Percentiles rank a stretch among this genome's conserved stretches.
Conservation (phyloP, 2,113 vertebrate genomes). For the Setophaga coronata region DNA sequence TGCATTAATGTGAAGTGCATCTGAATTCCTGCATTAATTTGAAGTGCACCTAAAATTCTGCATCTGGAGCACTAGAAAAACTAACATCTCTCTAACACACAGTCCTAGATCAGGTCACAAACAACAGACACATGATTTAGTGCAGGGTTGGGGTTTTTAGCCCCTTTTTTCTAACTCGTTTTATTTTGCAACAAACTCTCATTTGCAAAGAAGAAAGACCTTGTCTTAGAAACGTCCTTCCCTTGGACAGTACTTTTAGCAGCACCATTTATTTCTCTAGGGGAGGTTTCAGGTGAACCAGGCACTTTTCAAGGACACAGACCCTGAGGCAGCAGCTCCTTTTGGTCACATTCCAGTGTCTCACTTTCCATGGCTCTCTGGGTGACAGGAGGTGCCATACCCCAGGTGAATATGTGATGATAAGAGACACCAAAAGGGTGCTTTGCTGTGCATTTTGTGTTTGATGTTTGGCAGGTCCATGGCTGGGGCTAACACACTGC, state of each 20-base stretch:
- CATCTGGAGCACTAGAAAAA: not conserved
- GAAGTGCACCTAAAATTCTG: not conserved
- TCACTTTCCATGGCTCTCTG: not conserved
- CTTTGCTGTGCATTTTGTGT: not conserved
- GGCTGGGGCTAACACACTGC: not conserved
- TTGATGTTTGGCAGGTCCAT: not conserved
- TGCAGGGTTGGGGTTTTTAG: fast-evolving
- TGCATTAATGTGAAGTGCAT: not conserved
- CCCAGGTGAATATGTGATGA: not conserved
- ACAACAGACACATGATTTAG: not conserved
- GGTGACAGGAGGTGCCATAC: not conserved
- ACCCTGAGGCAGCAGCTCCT: not conserved
- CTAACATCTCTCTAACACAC: not conserved
- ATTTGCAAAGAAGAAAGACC: not conserved
- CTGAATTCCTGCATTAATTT: not conserved
- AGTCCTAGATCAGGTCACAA: not conserved
- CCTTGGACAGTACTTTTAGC: not conserved
- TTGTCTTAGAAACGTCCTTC: not conserved
- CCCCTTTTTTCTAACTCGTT: not conserved
- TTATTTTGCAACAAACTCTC: not conserved
- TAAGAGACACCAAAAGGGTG: not conserved
- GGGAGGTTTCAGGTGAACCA: not conserved
- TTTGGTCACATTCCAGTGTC: not conserved
- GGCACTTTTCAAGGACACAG: not conserved
- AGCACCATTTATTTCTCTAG: not conserved